These are phyloP conservation scores for Smithornis capensis DNA, from an alignment of 2,113 vertebrate genomes.

Conservation along the genomic window DNA sequence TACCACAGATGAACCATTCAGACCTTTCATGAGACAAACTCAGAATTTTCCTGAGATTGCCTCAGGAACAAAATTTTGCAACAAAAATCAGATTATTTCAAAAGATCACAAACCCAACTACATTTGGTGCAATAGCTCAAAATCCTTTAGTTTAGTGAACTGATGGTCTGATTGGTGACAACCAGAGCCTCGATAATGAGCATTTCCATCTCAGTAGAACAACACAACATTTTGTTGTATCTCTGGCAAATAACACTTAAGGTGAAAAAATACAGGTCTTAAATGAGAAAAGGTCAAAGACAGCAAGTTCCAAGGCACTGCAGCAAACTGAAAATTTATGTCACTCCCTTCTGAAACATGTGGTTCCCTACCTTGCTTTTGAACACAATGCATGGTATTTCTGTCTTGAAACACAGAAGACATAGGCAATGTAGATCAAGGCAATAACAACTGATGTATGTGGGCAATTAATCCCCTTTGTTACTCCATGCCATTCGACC, in stretches of 20 bases:
- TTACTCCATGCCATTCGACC: rapidly evolving
- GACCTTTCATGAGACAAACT: not conserved
- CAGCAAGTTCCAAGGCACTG: not conserved
- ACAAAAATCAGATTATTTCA: not conserved
- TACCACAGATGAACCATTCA: not conserved
- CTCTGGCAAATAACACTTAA: not conserved
- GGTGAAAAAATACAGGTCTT: not conserved
- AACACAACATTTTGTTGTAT: not conserved
- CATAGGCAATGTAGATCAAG: not conserved
- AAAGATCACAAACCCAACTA: not conserved
- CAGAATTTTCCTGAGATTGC: not conserved
- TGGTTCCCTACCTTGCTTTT: not conserved
- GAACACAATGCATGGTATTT: not conserved
- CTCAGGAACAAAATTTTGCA: not conserved
- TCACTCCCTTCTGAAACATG: not conserved
- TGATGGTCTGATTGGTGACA: not conserved
- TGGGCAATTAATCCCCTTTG: not conserved
- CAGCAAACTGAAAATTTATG: not conserved
- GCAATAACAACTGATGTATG: rapidly evolving
- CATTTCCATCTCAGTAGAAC: not conserved
- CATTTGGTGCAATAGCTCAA: not conserved
- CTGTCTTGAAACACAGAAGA: rapidly evolving
- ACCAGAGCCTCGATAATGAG: not conserved
- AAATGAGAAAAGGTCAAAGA: not conserved
- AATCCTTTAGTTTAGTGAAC: not conserved